phyloP scores from a whole-genome alignment of 2,797 vertebrate genomes.

The Salmo trutta region DNA sequence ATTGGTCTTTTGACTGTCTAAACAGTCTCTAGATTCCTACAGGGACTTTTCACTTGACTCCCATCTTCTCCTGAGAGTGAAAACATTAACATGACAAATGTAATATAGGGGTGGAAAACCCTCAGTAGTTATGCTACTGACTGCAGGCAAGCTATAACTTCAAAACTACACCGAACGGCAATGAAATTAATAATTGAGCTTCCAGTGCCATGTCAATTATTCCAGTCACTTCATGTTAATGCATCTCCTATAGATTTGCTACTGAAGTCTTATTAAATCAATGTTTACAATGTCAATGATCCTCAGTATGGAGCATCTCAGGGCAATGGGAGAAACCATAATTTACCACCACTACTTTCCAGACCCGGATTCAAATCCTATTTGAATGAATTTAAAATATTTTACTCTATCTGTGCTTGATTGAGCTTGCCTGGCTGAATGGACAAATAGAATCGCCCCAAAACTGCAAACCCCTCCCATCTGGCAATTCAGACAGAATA shows the following conservation, averaged over 20 bases:
- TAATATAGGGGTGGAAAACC: neutral
- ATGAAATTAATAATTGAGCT: neutral
- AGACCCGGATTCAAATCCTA: neutral
- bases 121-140: neutral
- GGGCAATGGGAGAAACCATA: neutral
- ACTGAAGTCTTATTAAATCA: neutral
- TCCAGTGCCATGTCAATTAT: neutral
- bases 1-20: neutral
- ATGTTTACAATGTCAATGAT: neutral
- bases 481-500: too few relatives aligned
- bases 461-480: too few relatives aligned
- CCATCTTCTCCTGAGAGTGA: neutral
- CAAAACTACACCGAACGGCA: neutral
- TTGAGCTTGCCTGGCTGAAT: too few relatives aligned
- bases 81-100: conserved; percentile 1
- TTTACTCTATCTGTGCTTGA: too few relatives aligned
- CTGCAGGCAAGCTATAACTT: conserved; percentile 8
- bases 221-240: neutral
- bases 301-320: neutral
- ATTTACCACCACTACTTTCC: neutral
- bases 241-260: neutral
- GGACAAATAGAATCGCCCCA: too few relatives aligned
- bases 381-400: too few relatives aligned
- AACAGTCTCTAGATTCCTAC: neutral
- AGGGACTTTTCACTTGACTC: neutral